These are phyloP conservation scores for Eristalinus aeneus DNA, from an alignment of 2,888 invertebrate species.

Conservation along the genomic window DNA sequence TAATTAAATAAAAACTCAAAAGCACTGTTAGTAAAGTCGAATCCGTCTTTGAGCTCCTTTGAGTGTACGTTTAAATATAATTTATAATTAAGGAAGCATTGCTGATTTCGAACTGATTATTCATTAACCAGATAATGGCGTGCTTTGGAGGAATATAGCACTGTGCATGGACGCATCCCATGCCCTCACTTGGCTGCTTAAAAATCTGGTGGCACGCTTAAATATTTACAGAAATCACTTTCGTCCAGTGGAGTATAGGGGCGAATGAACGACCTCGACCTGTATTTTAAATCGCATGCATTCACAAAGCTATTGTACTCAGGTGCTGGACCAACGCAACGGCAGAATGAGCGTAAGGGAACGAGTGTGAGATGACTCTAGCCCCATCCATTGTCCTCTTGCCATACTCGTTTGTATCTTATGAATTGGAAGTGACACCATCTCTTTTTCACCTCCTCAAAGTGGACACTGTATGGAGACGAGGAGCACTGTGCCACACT, in stretches of 20 bases:
- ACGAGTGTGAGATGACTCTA: conserved; percentile 17
- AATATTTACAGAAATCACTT: conserved; percentile 51
- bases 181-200: background rate
- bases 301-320: conserved; percentile 51
- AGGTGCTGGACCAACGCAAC: conserved; percentile 24
- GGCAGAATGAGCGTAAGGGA: background rate
- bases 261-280: conserved; percentile 74
- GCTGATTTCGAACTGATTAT: no score
- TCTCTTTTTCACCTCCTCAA: conserved; percentile 33
- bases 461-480: conserved; percentile 29
- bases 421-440: conserved; percentile 56
- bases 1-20: no score
- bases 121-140: background rate
- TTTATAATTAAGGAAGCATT: no score
- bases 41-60: no score
- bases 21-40: no score
- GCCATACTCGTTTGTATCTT: conserved; percentile 55
- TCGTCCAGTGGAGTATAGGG: conserved; percentile 48
- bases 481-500: conserved; percentile 54
- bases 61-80: no score
- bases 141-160: background rate
- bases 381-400: conserved; percentile 55
- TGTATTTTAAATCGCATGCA: conserved; percentile 69
- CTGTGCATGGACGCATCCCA: no score
- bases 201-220: conserved; percentile 21